Conservation (phyloP, 2,797 vertebrate genomes). For the Sebastes vulpes region DNA sequence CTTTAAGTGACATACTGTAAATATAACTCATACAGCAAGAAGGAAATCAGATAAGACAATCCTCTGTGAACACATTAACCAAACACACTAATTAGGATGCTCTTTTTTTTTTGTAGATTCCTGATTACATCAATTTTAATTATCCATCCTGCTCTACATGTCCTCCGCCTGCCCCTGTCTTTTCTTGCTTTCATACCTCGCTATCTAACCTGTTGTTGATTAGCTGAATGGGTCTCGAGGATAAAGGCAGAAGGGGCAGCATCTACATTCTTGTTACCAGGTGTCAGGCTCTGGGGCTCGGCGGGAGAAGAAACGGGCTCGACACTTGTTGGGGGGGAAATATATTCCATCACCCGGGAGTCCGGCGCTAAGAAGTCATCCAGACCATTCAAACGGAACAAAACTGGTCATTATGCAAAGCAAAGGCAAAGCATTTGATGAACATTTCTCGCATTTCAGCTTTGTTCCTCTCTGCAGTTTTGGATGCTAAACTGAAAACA, state of each 20-base stretch:
- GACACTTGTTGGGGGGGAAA: conserved; percentile 40
- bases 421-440: conserved; percentile 82
- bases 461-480: conserved; percentile 53
- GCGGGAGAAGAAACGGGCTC: neutral
- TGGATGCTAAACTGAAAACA: conserved; percentile 35
- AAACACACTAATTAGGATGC: conserved; percentile 48
- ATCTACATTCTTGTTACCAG: conserved; percentile 71
- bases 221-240: conserved; percentile 55
- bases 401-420: conserved; percentile 79
- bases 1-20: neutral
- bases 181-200: conserved; percentile 37
- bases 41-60: neutral
- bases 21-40: neutral
- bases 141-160: conserved; percentile 30
- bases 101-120: conserved; percentile 23
- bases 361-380: conserved; percentile 65
- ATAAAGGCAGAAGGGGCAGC: conserved; percentile 66
- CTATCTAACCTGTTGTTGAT: conserved; percentile 70
- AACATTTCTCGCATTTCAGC: conserved; percentile 83
- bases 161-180: neutral
- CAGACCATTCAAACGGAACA: conserved; percentile 63
- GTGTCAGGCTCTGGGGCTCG: conserved; percentile 42
- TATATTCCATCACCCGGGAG: conserved; percentile 76
- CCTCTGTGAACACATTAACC: neutral
- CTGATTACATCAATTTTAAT: conserved; percentile 55